These are phyloP conservation scores for Onchidella celtica DNA, from an alignment of 2,888 invertebrate genomes.

Conservation along the genomic window DNA sequence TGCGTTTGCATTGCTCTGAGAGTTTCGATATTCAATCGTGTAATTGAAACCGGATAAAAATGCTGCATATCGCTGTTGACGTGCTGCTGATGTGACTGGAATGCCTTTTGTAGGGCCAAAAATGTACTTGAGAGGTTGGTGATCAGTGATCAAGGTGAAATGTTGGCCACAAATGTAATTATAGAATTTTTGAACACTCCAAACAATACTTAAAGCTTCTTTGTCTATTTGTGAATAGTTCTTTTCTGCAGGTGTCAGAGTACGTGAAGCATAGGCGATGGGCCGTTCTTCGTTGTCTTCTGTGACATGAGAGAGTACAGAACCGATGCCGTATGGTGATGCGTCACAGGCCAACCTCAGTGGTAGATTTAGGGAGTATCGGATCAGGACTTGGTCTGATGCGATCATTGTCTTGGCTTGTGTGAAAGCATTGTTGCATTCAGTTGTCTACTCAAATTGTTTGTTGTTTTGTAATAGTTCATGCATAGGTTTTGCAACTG, in stretches of 20 bases:
- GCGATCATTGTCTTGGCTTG: conserved; percentile 56
- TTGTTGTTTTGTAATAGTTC: conserved; percentile 49
- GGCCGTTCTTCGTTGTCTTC: conserved; percentile 43
- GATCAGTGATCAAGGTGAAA: conserved; percentile 25
- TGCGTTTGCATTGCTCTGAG: not conserved
- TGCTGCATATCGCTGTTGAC: not conserved
- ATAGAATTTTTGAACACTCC: conserved; percentile 27
- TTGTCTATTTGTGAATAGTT: conserved; percentile 38
- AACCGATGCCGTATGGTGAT: conserved; percentile 71
- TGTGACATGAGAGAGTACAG: conserved; percentile 50
- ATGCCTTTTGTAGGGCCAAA: not conserved
- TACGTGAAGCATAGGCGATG: conserved; percentile 44
- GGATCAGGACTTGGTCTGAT: conserved; percentile 60
- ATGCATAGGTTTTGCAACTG: conserved; percentile 39
- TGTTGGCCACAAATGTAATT: conserved; percentile 33
- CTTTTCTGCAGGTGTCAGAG: conserved; percentile 28
- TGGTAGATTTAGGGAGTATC: conserved; percentile 59
- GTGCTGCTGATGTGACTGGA: not conserved
- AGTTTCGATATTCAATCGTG: not conserved
- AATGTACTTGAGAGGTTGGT: conserved; percentile 29
- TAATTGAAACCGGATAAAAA: not conserved
- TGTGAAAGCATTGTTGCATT: conserved; percentile 50
- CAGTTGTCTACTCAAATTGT: conserved; percentile 53
- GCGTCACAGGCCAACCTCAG: conserved; percentile 77
- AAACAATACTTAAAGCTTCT: conserved; percentile 33